A percentile compares a stretch with the other conserved stretches of the same genome.
Conservation (phyloP, 2,888 invertebrate species). For the Resseliella maxima region DNA sequence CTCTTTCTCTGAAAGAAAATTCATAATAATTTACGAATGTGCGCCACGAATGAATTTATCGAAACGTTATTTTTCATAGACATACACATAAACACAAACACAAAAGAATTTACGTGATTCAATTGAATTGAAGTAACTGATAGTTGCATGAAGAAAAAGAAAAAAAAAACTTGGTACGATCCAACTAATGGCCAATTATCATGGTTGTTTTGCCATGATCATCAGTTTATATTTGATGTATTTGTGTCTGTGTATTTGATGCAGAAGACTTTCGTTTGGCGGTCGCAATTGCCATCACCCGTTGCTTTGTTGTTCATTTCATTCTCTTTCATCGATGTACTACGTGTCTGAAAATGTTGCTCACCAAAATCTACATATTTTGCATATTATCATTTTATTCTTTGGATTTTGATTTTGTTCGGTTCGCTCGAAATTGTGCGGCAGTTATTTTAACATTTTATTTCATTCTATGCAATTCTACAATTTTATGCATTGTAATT, state of each 20-base stretch:
- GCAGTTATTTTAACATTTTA: neutral
- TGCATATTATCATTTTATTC: slow-evolving; percentile 17
- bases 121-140: neutral
- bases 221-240: slow-evolving; percentile 45
- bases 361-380: slow-evolving; percentile 38
- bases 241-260: neutral
- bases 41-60: neutral
- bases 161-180: too few species aligned
- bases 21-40: slow-evolving; percentile 25
- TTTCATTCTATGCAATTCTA: neutral
- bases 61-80: neutral
- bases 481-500: slow-evolving; percentile 25
- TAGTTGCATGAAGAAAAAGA: neutral
- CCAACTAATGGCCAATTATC: slow-evolving; percentile 26
- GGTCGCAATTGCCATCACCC: neutral
- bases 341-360: neutral
- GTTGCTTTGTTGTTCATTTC: neutral
- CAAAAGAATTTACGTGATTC: neutral
- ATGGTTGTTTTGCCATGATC: slow-evolving; percentile 39
- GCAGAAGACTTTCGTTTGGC: neutral
- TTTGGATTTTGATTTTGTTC: neutral
- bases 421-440: neutral
- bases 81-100: neutral
- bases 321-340: neutral
- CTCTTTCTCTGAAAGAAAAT: neutral